Evolutionary conservation across 2,888 invertebrate species (phyloP).

Genomic region (Corythucha ciliata): DNA sequence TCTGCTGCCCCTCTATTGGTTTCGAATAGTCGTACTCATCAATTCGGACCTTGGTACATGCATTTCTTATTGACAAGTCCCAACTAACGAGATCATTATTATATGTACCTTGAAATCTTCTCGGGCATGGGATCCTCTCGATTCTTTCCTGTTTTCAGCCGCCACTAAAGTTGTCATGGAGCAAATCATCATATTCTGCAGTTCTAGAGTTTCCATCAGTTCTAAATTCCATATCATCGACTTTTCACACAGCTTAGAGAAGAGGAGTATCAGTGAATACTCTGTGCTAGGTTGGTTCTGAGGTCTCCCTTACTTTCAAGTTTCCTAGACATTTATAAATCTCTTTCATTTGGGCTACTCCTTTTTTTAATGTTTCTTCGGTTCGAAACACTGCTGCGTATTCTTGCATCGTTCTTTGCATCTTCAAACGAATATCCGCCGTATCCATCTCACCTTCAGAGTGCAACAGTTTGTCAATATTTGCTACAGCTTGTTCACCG

Average conservation of each 20-base stretch:
- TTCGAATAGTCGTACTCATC: conserved; percentile 94
- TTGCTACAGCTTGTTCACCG: conserved; percentile 86
- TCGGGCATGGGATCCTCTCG: conserved; percentile 95
- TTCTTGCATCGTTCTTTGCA: conserved; percentile 97
- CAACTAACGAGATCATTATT: too few species aligned
- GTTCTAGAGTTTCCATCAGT: conserved; percentile 87
- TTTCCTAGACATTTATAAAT: conserved; percentile 70
- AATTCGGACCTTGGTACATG: conserved; percentile 44
- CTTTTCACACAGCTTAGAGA: conserved; percentile 49
- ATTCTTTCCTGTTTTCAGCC: conserved; percentile 91
- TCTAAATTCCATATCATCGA: conserved; percentile 94
- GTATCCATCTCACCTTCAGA: conserved; percentile 70
- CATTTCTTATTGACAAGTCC: not conserved
- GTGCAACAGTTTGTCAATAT: conserved; percentile 73
- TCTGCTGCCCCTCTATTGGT: conserved; percentile 72
- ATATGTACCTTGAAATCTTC: conserved; percentile 80
- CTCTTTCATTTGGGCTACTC: conserved; percentile 60
- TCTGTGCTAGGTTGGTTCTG: too few species aligned
- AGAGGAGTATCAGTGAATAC: too few species aligned
- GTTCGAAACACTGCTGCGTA: conserved; percentile 97
- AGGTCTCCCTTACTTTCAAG: conserved; percentile 57
- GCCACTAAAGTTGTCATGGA: conserved; percentile 83
- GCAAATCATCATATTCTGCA: conserved; percentile 92
- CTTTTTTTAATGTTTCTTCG: conserved; percentile 76
- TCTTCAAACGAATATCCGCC: conserved; percentile 74